These are phyloP conservation scores for Capitella teleta DNA, from an alignment of 1,140 invertebrate genomes.

Conservation along the genomic window DNA sequence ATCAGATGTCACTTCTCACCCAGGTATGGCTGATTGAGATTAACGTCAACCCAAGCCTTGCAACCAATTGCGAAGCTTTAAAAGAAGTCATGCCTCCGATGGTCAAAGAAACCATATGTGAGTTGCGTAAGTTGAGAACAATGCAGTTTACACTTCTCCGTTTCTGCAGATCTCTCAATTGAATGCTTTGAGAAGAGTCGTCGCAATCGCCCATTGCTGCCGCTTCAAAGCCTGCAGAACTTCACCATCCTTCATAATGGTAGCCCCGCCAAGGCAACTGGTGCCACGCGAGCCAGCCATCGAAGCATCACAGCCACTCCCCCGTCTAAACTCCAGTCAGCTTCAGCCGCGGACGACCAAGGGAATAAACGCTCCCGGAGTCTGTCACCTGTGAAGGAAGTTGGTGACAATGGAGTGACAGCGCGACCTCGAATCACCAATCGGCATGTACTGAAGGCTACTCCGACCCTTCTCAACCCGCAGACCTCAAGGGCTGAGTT, in stretches of 20 bases:
- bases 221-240: slow-evolving; percentile 2
- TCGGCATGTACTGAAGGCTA: too few relatives aligned
- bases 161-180: slow-evolving; percentile 10
- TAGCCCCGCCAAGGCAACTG: background rate
- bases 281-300: background rate
- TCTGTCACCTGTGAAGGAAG: background rate
- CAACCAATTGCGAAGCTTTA: slow-evolving; percentile 35
- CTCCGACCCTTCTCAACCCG: too few relatives aligned
- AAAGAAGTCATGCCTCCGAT: slow-evolving; percentile 39
- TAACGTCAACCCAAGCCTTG: slow-evolving; percentile 39
- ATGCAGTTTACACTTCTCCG: background rate
- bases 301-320: background rate
- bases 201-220: slow-evolving; percentile 5
- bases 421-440: too few relatives aligned
- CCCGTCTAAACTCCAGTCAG: background rate
- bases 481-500: too few relatives aligned
- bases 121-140: slow-evolving; percentile 10
- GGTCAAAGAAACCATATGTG: slow-evolving; percentile 35
- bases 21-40: slow-evolving; percentile 42
- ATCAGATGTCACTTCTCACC: background rate
- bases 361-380: background rate
- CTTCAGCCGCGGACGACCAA: background rate
- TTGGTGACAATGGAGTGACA: too few relatives aligned
- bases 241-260: slow-evolving; percentile 6
- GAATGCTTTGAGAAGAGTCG: slow-evolving; percentile 11